These are phyloP conservation scores for Entomobrya proxima DNA, from an alignment of 2,888 invertebrate species.

Conservation along the genomic window DNA sequence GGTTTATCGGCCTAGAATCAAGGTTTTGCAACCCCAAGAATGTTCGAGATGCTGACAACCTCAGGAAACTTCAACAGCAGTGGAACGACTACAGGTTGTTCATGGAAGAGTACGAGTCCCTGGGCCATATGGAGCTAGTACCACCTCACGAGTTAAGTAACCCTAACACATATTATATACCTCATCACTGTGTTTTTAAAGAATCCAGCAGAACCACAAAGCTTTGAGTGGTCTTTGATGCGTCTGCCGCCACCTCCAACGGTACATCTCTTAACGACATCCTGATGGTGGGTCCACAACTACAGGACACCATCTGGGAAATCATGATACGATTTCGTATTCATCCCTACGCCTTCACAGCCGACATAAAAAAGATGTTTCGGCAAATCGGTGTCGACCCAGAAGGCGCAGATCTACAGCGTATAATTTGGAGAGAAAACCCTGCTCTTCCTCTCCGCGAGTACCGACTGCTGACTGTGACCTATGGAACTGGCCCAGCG, in stretches of 20 bases:
- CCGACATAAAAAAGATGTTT: conserved; percentile 77
- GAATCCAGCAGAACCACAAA: conserved; percentile 52
- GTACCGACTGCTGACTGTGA: no score
- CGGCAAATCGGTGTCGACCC: conserved; percentile 75
- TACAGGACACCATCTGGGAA: conserved; percentile 76
- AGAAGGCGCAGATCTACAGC: conserved; percentile 75
- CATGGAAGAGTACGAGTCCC: conserved; percentile 71
- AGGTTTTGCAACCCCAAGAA: no score
- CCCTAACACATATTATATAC: conserved; percentile 20
- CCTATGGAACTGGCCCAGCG: no score
- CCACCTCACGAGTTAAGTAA: neutral
- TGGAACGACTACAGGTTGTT: conserved; percentile 69
- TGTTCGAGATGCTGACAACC: neutral
- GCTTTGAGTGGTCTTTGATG: conserved; percentile 69
- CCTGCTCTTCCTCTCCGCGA: neutral
- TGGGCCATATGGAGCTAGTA: conserved; percentile 72
- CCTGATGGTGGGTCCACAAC: conserved; percentile 75
- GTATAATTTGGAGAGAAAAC: conserved; percentile 76
- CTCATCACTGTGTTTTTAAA: conserved; percentile 66
- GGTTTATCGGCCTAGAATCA: conserved; percentile 17
- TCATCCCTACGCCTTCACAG: conserved; percentile 75
- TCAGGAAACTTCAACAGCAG: conserved; percentile 37
- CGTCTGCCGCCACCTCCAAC: conserved; percentile 19
- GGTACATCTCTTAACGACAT: conserved; percentile 76
- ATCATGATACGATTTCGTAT: conserved; percentile 76